A percentile compares a stretch with the other conserved stretches of the same genome.
Evolutionary conservation across 2,113 vertebrate genomes (phyloP).

Genomic region (Phocoena sinus): DNA sequence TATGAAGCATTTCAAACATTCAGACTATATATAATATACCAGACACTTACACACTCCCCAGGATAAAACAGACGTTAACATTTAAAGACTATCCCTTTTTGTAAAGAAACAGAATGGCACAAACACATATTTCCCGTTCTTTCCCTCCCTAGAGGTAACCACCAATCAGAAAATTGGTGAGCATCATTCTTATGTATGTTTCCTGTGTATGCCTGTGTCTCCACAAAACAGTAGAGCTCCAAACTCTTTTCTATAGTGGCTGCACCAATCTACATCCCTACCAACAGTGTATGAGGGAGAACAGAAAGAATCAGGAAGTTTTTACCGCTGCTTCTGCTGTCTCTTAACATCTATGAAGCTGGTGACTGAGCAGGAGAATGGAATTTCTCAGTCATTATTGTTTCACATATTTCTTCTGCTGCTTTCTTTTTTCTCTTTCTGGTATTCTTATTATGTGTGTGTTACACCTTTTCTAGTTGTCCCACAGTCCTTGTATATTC

Average conservation of each 20-base stretch:
- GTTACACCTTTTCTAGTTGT: not conserved
- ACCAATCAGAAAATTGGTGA: not conserved
- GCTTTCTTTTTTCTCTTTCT: not conserved
- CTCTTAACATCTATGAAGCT: not conserved
- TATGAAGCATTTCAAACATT: not conserved
- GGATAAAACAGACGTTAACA: not conserved
- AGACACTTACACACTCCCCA: not conserved
- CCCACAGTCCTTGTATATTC: not conserved
- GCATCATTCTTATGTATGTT: not conserved
- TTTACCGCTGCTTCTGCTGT: not conserved
- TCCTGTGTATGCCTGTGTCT: not conserved
- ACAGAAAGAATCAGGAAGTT: not conserved
- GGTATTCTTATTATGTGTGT: not conserved
- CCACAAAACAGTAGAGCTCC: not conserved
- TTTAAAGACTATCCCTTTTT: not conserved
- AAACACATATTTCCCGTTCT: not conserved
- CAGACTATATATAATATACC: not conserved
- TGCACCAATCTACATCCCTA: not conserved
- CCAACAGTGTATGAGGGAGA: not conserved
- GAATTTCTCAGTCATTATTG: not conserved
- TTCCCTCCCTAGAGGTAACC: not conserved
- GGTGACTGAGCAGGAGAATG: not conserved
- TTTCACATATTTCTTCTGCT: not conserved
- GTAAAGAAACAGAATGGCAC: not conserved
- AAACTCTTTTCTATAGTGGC: not conserved